A percentile compares a stretch with the other conserved stretches of the same genome.
phyloP scores from a whole-genome alignment of 2,113 vertebrate species.

The Nicator chloris region DNA sequence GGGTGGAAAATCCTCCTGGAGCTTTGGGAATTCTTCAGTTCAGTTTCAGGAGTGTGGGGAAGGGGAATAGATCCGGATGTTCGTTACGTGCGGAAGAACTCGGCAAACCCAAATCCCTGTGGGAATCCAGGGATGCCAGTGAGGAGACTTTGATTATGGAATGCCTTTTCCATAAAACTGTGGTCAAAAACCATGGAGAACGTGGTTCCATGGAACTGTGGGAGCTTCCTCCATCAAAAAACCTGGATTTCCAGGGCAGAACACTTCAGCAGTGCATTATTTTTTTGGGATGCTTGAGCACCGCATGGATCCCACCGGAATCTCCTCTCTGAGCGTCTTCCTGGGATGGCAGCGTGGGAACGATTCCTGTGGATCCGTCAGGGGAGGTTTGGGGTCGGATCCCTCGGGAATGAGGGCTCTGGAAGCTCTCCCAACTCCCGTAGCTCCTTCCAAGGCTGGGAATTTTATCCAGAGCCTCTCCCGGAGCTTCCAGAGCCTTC shows the following conservation, averaged over 20 bases:
- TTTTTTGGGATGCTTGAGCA: neutral
- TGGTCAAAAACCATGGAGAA: neutral
- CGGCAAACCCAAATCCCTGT: neutral
- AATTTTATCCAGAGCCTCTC: too few species aligned
- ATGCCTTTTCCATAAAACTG: neutral
- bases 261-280: fast-evolving
- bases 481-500: neutral
- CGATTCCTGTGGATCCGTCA: too few species aligned
- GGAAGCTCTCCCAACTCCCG: neutral
- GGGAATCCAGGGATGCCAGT: neutral
- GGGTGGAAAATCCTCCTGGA: neutral
- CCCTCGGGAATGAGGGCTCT: fast-evolving
- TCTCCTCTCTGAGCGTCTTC: neutral
- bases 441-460: neutral
- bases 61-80: fast-evolving
- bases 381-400: fast-evolving
- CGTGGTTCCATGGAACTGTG: fast-evolving
- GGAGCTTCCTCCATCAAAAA: fast-evolving
- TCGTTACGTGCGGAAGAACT: fast-evolving
- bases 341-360: neutral
- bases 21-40: neutral
- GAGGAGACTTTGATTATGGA: neutral
- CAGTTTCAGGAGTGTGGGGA: neutral
- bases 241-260: neutral
- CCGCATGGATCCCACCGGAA: fast-evolving